Percentiles rank a stretch among this genome's conserved stretches.
These are phyloP conservation scores for Coenobita brevimanus DNA, from an alignment of 1,140 invertebrate species.

Conservation along the genomic window DNA sequence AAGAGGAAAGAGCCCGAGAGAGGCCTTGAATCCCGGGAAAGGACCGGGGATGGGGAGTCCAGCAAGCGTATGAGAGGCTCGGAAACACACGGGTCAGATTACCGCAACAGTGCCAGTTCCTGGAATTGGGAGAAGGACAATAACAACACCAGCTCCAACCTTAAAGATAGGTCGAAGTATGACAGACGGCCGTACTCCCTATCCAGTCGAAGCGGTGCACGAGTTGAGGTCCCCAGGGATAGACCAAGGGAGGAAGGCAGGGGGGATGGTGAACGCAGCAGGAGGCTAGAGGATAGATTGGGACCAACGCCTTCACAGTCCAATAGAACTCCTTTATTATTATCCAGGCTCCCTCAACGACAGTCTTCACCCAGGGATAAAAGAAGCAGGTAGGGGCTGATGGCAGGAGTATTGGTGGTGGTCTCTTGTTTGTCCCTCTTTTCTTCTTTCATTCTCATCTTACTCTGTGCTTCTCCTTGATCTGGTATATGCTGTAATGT, in stretches of 20 bases:
- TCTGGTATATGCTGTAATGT: too few relatives aligned
- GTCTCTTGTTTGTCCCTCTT: too few relatives aligned
- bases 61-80: conserved; percentile 23
- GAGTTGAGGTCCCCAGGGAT: neutral
- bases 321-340: conserved; percentile 19
- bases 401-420: too few relatives aligned
- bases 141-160: conserved; percentile 19
- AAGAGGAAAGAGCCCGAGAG: conserved; percentile 52
- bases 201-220: conserved; percentile 5
- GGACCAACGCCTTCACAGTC: conserved; percentile 30
- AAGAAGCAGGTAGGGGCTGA: conserved; percentile 23
- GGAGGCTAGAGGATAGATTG: conserved; percentile 43
- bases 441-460: too few relatives aligned
- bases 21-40: conserved; percentile 26
- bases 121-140: conserved; percentile 24
- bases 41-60: conserved; percentile 28
- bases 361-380: conserved; percentile 41
- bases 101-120: neutral
- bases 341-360: conserved; percentile 19
- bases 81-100: conserved; percentile 28
- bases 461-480: too few relatives aligned
- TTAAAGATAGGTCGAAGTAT: conserved; percentile 2
- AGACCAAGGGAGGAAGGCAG: conserved; percentile 41
- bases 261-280: conserved; percentile 30
- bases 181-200: conserved; percentile 11